Base-by-base conservation (phyloP, 2,888 invertebrate species). In the Pheosia gnoma region DNA sequence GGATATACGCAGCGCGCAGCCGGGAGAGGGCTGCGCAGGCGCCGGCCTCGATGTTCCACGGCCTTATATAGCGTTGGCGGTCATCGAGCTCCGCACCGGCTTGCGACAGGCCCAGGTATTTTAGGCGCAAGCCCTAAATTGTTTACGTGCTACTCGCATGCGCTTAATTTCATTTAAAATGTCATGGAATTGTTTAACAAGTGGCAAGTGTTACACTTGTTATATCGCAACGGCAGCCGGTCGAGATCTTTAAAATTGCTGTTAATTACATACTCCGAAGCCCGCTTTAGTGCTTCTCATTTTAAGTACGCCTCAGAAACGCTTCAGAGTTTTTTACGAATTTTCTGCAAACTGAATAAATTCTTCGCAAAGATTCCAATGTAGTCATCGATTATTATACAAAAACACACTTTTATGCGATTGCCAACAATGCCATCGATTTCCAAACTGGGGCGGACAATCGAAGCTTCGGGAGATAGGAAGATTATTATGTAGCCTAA, bases 401-500 rank as follows among this genome's bases (percentile, higher is more conserved):
- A 79, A 78, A 79, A 79, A 72, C 59, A 60, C 43, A 67, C 60
- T 57, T 68, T 75, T 66, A 59, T 68, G 72, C 66, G 62, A 70
- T 74, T 71, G 70, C 79, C 79, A 82, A 84, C 89, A 90, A 89
- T 86, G 83, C 75, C 69, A 74, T 70, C 78, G 78, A 79, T 86
- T 81, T 83, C 91, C 92, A 93, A 91, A 91, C 86, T 88, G 83
- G 90, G 89, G 79, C 82, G 84, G 85, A 91, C 91, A 93, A 93
- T 91, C 90, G 90, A 83, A 74, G 78, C 75, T 79, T 80, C 78
- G 73, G 76, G 71, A 80, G 77, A 84, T 79, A 78, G 75, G 84
- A 80, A 85, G 81, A 82, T 86, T 84, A 88, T 90, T 90, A 88
- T 89, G 85, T 84, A 80, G 81, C 93, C 92, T 78, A 89, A 91